These are phyloP conservation scores for Salpingus planirostris DNA, from an alignment of 2,888 invertebrate genomes.

Conservation along the genomic window DNA sequence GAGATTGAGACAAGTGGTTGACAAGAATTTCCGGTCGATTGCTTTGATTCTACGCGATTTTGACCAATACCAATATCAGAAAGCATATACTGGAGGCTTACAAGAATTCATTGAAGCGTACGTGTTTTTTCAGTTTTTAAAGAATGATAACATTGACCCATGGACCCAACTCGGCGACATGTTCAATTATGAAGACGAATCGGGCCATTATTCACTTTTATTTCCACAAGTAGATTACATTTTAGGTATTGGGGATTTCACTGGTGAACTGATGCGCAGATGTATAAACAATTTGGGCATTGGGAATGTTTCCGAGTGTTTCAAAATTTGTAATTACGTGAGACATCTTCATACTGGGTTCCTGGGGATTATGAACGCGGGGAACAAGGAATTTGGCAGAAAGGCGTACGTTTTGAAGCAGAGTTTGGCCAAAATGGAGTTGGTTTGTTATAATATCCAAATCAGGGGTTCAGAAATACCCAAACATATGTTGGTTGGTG, in stretches of 20 bases:
- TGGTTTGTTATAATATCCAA: constrained; percentile 37
- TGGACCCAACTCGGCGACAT: constrained; percentile 38
- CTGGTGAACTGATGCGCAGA: constrained; percentile 84
- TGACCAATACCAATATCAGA: constrained; percentile 60
- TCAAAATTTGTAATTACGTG: constrained; percentile 62
- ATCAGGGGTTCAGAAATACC: constrained; percentile 59
- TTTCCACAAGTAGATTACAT: constrained; percentile 51
- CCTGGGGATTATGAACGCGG: constrained; percentile 45
- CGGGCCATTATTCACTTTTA: constrained; percentile 23
- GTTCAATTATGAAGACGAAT: constrained; percentile 25
- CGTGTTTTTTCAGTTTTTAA: constrained; percentile 65
- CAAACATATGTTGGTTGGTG: constrained; percentile 54
- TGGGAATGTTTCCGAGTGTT: constrained; percentile 65
- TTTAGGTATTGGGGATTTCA: constrained; percentile 77
- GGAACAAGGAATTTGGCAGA: constrained; percentile 55
- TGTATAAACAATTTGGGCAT: constrained; percentile 74
- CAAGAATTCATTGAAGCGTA: constrained; percentile 85
- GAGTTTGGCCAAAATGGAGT: constrained; percentile 75
- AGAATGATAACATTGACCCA: constrained; percentile 49
- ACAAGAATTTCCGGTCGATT: constrained; percentile 54
- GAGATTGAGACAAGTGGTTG: constrained; percentile 55
- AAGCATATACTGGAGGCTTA: constrained; percentile 56
- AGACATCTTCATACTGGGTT: constrained; percentile 56
- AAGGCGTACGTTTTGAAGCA: constrained; percentile 65
- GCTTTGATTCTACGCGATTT: constrained; percentile 63